Percentiles rank a stretch among this genome's conserved stretches.
Conservation (phyloP, 2,113 vertebrate species). For the Coryphaenoides rupestris region DNA sequence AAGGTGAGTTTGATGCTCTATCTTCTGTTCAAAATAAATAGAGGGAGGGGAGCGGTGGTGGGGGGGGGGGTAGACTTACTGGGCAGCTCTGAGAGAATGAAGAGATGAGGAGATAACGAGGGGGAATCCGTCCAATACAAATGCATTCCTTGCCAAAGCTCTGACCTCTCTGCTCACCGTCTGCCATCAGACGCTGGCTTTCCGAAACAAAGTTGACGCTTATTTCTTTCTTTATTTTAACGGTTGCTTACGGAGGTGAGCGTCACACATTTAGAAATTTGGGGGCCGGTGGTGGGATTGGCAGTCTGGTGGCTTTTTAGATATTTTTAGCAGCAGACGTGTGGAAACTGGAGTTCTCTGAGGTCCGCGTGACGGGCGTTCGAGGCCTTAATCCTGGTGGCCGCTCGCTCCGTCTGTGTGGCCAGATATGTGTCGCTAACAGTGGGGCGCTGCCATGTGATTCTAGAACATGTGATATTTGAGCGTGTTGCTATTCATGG, state of each 20-base stretch:
- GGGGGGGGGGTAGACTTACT: neutral
- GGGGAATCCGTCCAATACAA: slow-evolving; percentile 57
- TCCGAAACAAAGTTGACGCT: too few species aligned
- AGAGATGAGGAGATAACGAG: neutral
- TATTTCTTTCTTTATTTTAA: too few species aligned
- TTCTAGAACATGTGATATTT: neutral
- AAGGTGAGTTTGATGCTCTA: too few species aligned
- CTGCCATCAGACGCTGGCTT: slow-evolving; percentile 33
- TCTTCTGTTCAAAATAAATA: neutral
- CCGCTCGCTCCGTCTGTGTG: slow-evolving; percentile 12
- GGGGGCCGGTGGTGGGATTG: too few species aligned
- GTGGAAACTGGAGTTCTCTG: too few species aligned
- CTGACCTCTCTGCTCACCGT: slow-evolving; percentile 40
- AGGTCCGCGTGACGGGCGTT: too few species aligned
- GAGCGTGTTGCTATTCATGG: too few species aligned
- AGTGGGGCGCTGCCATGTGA: neutral
- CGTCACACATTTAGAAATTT: too few species aligned
- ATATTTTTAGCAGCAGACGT: too few species aligned
- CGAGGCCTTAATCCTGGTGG: slow-evolving; percentile 9
- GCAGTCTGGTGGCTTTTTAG: too few species aligned
- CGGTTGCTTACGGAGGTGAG: too few species aligned
- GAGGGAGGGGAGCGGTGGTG: neutral
- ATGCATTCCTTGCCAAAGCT: slow-evolving; percentile 60
- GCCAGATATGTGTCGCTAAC: neutral
- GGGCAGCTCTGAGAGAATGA: too few species aligned